Evolutionary conservation across 2,797 vertebrate species (phyloP).

Genomic region (Molossus molossus): DNA sequence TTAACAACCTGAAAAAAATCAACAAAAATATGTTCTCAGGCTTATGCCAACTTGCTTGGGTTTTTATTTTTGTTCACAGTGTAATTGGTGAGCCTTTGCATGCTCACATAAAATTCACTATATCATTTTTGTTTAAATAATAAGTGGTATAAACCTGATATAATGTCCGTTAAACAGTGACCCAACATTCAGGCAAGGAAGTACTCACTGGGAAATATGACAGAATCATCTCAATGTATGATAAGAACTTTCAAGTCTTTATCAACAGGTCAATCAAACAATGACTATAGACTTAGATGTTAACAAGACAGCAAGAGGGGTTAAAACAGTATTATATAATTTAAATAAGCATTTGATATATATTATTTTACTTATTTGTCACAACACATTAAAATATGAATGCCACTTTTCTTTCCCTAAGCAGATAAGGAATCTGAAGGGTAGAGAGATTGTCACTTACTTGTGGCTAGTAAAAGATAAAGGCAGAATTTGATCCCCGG

Average conservation of each 20-base stretch:
- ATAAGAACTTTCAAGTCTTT: background rate
- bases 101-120: background rate
- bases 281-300: background rate
- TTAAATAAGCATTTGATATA: slow-evolving; percentile 13
- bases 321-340: slow-evolving; percentile 19
- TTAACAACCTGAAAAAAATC: slow-evolving; percentile 75
- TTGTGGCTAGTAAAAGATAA: background rate
- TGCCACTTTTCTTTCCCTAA: background rate
- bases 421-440: background rate
- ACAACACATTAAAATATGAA: background rate
- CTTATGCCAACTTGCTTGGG: slow-evolving; percentile 24
- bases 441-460: slow-evolving; percentile 20
- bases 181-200: background rate
- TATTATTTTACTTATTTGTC: slow-evolving; percentile 22
- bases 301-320: background rate
- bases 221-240: background rate
- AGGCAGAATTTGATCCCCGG: slow-evolving; percentile 8
- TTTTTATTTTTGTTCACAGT: slow-evolving; percentile 68
- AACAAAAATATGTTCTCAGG: slow-evolving; percentile 69
- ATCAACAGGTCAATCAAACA: background rate
- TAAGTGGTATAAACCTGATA: background rate
- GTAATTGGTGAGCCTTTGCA: slow-evolving; percentile 62
- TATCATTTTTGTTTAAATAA: background rate
- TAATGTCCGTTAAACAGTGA: background rate
- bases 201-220: background rate